Evolutionary conservation across 2,888 invertebrate species (phyloP).

Genomic region (Vesta saturnalis): DNA sequence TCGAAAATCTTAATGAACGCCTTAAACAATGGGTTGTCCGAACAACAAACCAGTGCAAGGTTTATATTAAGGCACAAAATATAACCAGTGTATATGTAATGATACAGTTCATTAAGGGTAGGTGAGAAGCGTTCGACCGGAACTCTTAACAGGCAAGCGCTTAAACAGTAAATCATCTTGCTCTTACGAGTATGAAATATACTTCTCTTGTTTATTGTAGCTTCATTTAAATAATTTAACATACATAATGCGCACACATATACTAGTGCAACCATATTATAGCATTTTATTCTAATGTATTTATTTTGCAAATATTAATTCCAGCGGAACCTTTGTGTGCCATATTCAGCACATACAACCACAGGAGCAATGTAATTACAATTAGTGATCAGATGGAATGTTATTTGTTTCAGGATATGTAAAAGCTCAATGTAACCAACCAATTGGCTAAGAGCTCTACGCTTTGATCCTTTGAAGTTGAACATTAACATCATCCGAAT

Average conservation of each 20-base stretch:
- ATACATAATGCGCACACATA: conserved; percentile 19
- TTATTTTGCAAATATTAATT: neutral
- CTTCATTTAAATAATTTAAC: conserved; percentile 36
- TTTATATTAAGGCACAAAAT: conserved; percentile 46
- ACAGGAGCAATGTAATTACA: conserved; percentile 50
- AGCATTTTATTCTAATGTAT: neutral
- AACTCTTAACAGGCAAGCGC: conserved; percentile 47
- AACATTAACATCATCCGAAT: conserved; percentile 50
- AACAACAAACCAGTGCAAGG: conserved; percentile 35
- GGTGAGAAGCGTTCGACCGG: conserved; percentile 47
- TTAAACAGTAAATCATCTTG: conserved; percentile 50
- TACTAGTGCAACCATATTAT: neutral
- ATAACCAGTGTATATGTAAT: conserved; percentile 49
- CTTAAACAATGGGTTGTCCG: conserved; percentile 53
- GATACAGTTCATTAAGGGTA: conserved; percentile 26
- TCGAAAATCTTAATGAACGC: conserved; percentile 59
- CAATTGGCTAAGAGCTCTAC: conserved; percentile 56
- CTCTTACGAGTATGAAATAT: conserved; percentile 42
- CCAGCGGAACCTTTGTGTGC: neutral
- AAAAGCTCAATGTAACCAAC: conserved; percentile 43
- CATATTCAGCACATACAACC: conserved; percentile 14
- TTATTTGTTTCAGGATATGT: conserved; percentile 47
- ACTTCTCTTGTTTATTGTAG: conserved; percentile 46
- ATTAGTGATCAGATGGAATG: conserved; percentile 49
- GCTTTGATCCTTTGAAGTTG: conserved; percentile 57